Base-by-base conservation (phyloP, 2,888 invertebrate species). In the Ariolimax columbianus region DNA sequence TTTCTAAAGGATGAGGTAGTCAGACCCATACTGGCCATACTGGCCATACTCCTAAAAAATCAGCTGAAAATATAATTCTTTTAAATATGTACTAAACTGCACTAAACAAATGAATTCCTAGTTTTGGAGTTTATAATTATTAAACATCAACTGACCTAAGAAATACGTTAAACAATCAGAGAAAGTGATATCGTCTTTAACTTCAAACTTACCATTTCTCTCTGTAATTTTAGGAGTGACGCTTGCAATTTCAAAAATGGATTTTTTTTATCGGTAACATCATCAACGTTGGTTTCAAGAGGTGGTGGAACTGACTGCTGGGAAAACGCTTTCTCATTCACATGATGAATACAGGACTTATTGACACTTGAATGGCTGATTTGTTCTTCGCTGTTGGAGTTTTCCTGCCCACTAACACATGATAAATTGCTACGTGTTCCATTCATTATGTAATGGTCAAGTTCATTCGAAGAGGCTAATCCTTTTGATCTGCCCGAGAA, bases 191-290 rank as follows among this genome's bases (percentile, higher is more conserved):
- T n/a, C n/a, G n/a, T n/a, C n/a, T n/a, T n/a, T n/a, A n/a, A n/a
- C n/a, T n/a, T n/a, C n/a, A 3, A 30, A 70, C 86, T 79, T 70
- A 86, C 87, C 87, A 87, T 87, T 79, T 87, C 87, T 36, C 70
- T 83, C 59, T 87, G 86, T 9, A 87, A 55, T 84, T 80, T 87
- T 2, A 51, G 38, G 11, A 87, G 66, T 0, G 87, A 83, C 30
- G 75, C 59, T 43, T 87, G 83, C 3, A 87, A 73, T 59, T 86
- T 81, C 33, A 59, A 38, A 84, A 84, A 86, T 14, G 87, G 86
- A 47, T 63, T 79, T 38, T 55, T 78, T 23, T 66, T 38, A 9
- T 77, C 78, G 55, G 51, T 19, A 59, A 14, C 38, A 70, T 38
- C 72, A 38, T 30, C 26, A 33, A 30, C n/a, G n/a, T 1, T 33